These are phyloP conservation scores for Netelia fuscicornis DNA, from an alignment of 2,888 invertebrate genomes.

Conservation along the genomic window DNA sequence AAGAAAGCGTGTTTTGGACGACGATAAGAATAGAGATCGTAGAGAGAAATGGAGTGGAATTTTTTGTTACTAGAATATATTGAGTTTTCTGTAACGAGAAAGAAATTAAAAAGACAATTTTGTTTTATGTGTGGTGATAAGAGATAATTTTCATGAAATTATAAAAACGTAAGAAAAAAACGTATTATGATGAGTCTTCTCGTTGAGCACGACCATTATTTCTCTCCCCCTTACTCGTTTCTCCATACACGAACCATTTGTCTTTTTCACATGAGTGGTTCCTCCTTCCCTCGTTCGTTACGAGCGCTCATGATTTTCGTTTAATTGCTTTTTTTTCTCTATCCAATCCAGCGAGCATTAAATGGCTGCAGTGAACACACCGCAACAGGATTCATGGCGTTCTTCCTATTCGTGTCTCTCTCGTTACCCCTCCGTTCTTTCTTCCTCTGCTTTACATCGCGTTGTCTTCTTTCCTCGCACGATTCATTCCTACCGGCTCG, in stretches of 20 bases:
- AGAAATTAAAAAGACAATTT: not conserved
- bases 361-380: constrained; percentile 14
- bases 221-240: not conserved
- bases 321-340: constrained; percentile 18
- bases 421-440: constrained; percentile 54
- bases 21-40: too few species aligned
- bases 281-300: constrained; percentile 2
- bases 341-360: constrained; percentile 32
- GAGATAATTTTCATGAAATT: too few species aligned
- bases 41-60: too few species aligned
- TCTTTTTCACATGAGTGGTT: not conserved
- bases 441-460: constrained; percentile 56
- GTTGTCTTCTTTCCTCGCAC: constrained; percentile 64
- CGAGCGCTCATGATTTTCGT: constrained; percentile 25
- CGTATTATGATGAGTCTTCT: not conserved
- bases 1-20: too few species aligned
- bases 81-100: not conserved
- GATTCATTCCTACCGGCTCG: constrained; percentile 32
- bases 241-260: constrained; percentile 12
- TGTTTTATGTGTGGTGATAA: too few species aligned
- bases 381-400: constrained; percentile 38
- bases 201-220: not conserved
- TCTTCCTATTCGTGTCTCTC: constrained; percentile 73
- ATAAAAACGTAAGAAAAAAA: not conserved
- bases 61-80: too few species aligned